These are phyloP conservation scores for Mus minutoides DNA, from an alignment of 2,797 vertebrate genomes.

Conservation along the genomic window DNA sequence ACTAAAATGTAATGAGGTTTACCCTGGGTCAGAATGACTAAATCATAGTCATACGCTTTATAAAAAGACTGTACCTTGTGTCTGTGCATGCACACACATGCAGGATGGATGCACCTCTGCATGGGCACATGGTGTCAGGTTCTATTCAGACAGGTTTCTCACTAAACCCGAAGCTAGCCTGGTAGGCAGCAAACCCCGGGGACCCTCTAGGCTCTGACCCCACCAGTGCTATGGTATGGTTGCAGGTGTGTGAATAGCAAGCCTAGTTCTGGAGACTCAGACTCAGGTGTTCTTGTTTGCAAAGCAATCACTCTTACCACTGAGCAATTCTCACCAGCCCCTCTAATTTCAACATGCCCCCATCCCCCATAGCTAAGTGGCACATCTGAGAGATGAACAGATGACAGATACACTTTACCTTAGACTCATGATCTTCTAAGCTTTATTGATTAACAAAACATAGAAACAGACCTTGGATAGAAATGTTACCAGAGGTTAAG, in stretches of 20 bases:
- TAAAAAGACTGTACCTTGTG: neutral
- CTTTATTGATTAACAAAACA: slow-evolving; percentile 24
- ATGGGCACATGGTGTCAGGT: neutral
- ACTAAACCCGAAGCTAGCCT: neutral
- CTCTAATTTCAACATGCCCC: neutral
- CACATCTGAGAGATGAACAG: neutral
- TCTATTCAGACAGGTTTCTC: neutral
- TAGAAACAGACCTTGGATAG: neutral
- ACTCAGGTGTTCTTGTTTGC: neutral
- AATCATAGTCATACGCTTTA: neutral
- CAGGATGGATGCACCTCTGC: neutral
- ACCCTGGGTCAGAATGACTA: neutral
- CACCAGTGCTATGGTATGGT: neutral
- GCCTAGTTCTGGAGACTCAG: neutral
- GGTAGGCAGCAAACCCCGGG: neutral
- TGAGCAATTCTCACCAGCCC: neutral
- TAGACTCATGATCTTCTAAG: neutral
- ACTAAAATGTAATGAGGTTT: slow-evolving; percentile 30
- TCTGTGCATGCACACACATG: neutral
- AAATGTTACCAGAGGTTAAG: neutral
- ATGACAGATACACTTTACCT: neutral
- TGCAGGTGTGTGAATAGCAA: too few relatives aligned
- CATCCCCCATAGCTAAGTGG: neutral
- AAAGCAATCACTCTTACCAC: neutral
- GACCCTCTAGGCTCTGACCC: neutral